A percentile compares a stretch with the other conserved stretches of the same genome.
These are phyloP conservation scores for Lagorchestes hirsutus DNA, from an alignment of 2,797 vertebrate species.

Conservation along the genomic window DNA sequence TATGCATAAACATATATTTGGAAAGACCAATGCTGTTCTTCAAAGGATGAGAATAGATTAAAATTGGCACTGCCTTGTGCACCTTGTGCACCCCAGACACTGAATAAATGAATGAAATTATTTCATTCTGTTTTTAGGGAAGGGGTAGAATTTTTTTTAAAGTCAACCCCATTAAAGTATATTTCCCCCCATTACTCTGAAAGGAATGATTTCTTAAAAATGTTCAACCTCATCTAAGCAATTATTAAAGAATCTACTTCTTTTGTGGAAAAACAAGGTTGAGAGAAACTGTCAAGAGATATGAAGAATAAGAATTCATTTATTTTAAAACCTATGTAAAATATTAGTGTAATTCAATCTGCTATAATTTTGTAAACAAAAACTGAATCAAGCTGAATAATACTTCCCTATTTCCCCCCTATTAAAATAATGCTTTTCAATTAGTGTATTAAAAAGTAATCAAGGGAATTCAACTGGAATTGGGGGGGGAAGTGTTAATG, in stretches of 20 bases:
- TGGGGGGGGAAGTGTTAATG: conserved; percentile 81
- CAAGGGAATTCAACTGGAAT: conserved; percentile 81
- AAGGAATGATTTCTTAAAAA: conserved; percentile 39
- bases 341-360: conserved; percentile 80
- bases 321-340: conserved; percentile 77
- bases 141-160: conserved; percentile 16
- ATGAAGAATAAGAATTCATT: conserved; percentile 77
- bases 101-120: background rate
- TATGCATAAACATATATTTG: background rate
- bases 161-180: conserved; percentile 17
- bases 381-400: conserved; percentile 78
- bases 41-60: background rate
- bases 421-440: conserved; percentile 81
- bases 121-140: conserved; percentile 34
- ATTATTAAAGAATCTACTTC: conserved; percentile 40
- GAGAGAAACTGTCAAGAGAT: conserved; percentile 55
- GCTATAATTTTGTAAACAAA: conserved; percentile 74
- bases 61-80: background rate
- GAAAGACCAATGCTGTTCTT: background rate
- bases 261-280: conserved; percentile 72
- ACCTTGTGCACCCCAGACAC: background rate
- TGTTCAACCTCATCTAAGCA: conserved; percentile 18
- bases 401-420: conserved; percentile 54
- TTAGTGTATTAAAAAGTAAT: conserved; percentile 81
- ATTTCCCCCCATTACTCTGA: conserved; percentile 4